These are phyloP conservation scores for Sebastes aleutianus DNA, from an alignment of 2,797 vertebrate species.

Conservation along the genomic window DNA sequence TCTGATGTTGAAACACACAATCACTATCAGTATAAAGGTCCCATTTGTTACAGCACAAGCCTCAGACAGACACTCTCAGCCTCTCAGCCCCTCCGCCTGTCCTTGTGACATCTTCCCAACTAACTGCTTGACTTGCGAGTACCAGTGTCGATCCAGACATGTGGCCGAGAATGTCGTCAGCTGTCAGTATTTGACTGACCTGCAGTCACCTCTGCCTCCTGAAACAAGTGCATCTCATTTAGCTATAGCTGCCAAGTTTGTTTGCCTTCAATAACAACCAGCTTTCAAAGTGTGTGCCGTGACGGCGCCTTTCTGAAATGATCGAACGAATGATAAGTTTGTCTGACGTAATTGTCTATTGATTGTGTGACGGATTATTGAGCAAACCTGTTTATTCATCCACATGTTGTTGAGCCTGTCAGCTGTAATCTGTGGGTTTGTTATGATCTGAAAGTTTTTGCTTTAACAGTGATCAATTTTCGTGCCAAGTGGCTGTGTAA, in stretches of 20 bases:
- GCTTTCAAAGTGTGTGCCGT: background rate
- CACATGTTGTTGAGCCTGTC: background rate
- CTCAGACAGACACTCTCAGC: background rate
- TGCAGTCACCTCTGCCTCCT: background rate
- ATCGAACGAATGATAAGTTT: background rate
- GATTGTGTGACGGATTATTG: slow-evolving; percentile 12
- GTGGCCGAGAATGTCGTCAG: background rate
- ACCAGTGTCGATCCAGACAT: background rate
- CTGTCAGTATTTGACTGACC: background rate
- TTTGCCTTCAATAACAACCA: background rate
- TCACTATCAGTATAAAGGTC: background rate
- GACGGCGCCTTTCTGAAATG: background rate
- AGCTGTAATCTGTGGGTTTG: background rate
- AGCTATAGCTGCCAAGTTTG: background rate
- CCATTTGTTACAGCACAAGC: background rate
- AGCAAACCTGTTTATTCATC: slow-evolving; percentile 1
- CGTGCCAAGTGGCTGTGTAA: background rate
- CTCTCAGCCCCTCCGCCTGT: background rate
- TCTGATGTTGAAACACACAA: background rate
- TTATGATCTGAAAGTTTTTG: background rate
- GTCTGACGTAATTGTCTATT: slow-evolving; percentile 26
- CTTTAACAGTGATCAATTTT: background rate
- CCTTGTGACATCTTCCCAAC: background rate
- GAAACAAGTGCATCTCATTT: background rate
- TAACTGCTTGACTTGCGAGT: background rate